Base-by-base conservation (phyloP, 2,888 invertebrate genomes). In the Hirtodrosophila histrioides region DNA sequence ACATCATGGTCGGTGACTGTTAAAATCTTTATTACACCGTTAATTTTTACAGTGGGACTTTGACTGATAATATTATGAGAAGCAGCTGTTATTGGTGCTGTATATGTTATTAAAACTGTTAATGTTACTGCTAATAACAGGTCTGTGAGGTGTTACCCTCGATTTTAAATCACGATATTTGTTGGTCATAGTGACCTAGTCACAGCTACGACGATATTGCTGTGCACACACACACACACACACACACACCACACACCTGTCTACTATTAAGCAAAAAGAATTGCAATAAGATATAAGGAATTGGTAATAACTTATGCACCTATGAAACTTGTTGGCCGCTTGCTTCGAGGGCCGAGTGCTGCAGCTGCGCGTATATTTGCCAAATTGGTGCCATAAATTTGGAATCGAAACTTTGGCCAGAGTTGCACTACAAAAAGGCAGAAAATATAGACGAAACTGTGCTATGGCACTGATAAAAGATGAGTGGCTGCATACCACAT, bases 311-410 rank as follows among this genome's bases (percentile, higher is more conserved):
- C 70, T 83, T 83, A 83, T 78, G 75, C 70, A 78, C 67, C 78
- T 75, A 65, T 74, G 79, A 68, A 71, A 72, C 62, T 68, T 62
- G 67, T 67, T 70, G 49, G 62, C 45, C 49, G 58, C 35, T 44
- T 48, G 48, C 50, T 39, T 45, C 12, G 24, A 24, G 23, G 31
- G 44, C 41, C 35, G 40, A 4, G 17, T 23, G 45, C 43, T 61
- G 49, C 58, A 70, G 43, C 39, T 58, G 60, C 68, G 75, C 78
- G 79, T 75, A 85, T 85, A 79, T 80, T 85, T 80, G 54, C 67
- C 74, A 78, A 86, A 78, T 69, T 78, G 68, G 53, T 43, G 54
- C 66, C 70, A 83, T 84, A 84, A 83, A 84, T 86, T 80, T 49
- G 7, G 8, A n/a, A 44, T 41, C 11, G 45, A 61, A 67, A 66